Evolutionary conservation across 2,888 invertebrate genomes (phyloP), one percentile per base, ranked within the genome.

Genomic region (Conchocele bisecta): DNA sequence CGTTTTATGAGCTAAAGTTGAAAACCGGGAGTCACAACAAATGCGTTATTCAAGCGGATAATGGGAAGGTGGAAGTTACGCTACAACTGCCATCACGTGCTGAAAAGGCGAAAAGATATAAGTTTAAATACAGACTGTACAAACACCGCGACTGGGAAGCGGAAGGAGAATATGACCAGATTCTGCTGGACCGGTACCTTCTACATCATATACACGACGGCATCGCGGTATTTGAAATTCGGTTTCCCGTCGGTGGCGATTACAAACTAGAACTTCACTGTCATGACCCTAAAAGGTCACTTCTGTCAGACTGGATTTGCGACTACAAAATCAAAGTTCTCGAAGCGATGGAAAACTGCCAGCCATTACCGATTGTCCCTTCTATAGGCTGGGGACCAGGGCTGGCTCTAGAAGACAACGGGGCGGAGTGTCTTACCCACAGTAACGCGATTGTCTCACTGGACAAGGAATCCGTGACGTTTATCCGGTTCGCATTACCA

Each of bases 231-330:
- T 79, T 80, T 57, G 75, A 82, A 50, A 67, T 82, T 15, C 59
- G 82, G 31, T 79, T 82, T 50, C 82, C 82, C 7, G 53, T 64
- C 20, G 58, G 56, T 17, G 82, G 82, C 4, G 64, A 61, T 3
- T 82, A 77, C 35, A 82, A 80, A 58, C 65, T 82, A 11, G 75
- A 82, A 51, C 48, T 82, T 13, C 69, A 71, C 39, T 82, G 82
- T 41, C 57, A 46, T 24, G 80, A 82, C 48, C 31, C 51, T 9
- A 65, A 75, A 9, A 24, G 54, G 20, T 39, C 56, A n/a, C 39
- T 67, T 7, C 46, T 67, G 9, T 71, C 79, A 13, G 60, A 71
- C n/a, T 82, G 80, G 82, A 59, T 82, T 15, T 79, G 77, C 41
- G 80, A 82, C 56, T 82, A 73, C 35, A 71, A 75, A 31, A 75